Evolutionary conservation across 2,888 invertebrate species (phyloP), one percentile per base, ranked within the genome.

Genomic region (Laothoe populi): DNA sequence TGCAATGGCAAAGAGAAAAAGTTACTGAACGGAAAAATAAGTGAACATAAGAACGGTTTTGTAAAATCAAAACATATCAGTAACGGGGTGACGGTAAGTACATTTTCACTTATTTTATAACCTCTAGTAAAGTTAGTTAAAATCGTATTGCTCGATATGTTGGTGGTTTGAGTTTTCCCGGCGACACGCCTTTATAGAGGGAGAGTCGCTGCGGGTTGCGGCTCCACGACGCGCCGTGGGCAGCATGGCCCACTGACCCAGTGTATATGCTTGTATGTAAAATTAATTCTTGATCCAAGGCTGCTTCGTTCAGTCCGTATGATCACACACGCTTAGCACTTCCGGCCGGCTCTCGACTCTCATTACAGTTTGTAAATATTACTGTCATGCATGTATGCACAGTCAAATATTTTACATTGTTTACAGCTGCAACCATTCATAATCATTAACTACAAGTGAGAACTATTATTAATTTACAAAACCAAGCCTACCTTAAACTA

Each of bases 71-170:
- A 71, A 67, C 64, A 70, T 66, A 44, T 71, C 63, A 73, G 66
- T 59, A 87, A 90, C 79, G 86, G 85, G 61, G 69, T 79, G 61
- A 69, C 67, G 65, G 91, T 91, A 71, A 91, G 90, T 90, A 77
- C 65, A 72, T 66, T 65, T 67, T 71, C 60, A 70, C 73, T 75
- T 77, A 74, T 72, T 77, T 71, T 70, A 66, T 67, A 72, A 72
- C 70, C 72, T 70, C 62, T 57, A 35, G 38, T 53, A 64, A 57
- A 60, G 19, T 19, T 65, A 64, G 26, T 58, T 57, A 57, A 46
- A 60, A 11, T 40, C n/a, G 38, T 60, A 44, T 8, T 59, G 19
- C 16, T 58, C 23, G 60, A 59, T 57, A 48, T 44, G 35, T 44
- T 62, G 59, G 61, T 61, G n/a, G 35, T 35, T 44, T n/a, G n/a